Evolutionary conservation across 2,797 vertebrate genomes (phyloP).

Genomic region (Phoxinus dragarum): DNA sequence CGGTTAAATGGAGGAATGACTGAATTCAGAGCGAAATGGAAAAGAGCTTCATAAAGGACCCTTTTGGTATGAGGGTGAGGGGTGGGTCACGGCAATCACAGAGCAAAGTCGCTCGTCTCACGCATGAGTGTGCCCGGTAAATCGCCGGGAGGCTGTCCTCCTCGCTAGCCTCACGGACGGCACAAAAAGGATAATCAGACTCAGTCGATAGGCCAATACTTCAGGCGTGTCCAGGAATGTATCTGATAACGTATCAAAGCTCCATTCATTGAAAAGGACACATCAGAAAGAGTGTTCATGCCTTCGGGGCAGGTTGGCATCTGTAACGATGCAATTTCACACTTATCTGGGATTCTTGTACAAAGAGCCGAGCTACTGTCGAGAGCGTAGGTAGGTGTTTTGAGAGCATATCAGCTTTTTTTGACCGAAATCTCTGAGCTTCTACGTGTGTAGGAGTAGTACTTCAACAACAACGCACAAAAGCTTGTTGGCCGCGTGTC

Average conservation of each 20-base stretch:
- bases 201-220: constrained; percentile 55
- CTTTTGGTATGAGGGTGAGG: constrained; percentile 58
- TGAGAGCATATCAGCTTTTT: constrained; percentile 36
- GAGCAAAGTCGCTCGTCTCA: constrained; percentile 65
- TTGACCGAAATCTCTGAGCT: constrained; percentile 35
- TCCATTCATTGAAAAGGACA: constrained; percentile 34
- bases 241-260: constrained; percentile 64
- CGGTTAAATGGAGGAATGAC: constrained; percentile 59
- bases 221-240: constrained; percentile 66
- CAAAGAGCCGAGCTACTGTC: constrained; percentile 24
- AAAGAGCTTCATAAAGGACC: constrained; percentile 61
- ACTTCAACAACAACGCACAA: constrained; percentile 36
- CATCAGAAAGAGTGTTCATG: constrained; percentile 44
- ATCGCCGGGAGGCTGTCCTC: constrained; percentile 58
- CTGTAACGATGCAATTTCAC: constrained; percentile 56
- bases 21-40: constrained; percentile 61
- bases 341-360: constrained; percentile 54
- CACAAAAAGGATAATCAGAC: constrained; percentile 56
- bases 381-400: constrained; percentile 41
- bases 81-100: constrained; percentile 62
- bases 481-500: constrained; percentile 18
- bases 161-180: constrained; percentile 48
- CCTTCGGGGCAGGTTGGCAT: constrained; percentile 45
- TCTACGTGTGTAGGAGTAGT: constrained; percentile 44
- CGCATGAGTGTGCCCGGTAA: constrained; percentile 64